Evolutionary conservation across 2,113 vertebrate species (phyloP).

Genomic region (pig (Sus scrofa)): T2T-Sscrofa CM000829.6:47850501-47851000

Average conservation of each 20-base stretch:
- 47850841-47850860: slow-evolving; percentile 48
- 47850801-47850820: slow-evolving; percentile 41
- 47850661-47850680: slow-evolving; percentile 65
- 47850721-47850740: slow-evolving; percentile 79
- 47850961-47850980: not conserved
- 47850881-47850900: slow-evolving; percentile 64
- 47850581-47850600: slow-evolving; percentile 42
- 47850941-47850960: slow-evolving; percentile 36
- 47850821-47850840: slow-evolving; percentile 30
- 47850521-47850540: not conserved
- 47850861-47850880: not conserved
- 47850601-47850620: slow-evolving; percentile 66
- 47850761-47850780: slow-evolving; percentile 9
- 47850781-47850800: slow-evolving; percentile 48
- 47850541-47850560: slow-evolving; percentile 69
- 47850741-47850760: slow-evolving; percentile 81
- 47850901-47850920: slow-evolving; percentile 38
- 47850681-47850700: slow-evolving; percentile 72
- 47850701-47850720: slow-evolving; percentile 71
- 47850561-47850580: slow-evolving; percentile 64
- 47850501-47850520: slow-evolving; percentile 45
- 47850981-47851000: not conserved
- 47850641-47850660: not conserved
- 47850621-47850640: slow-evolving; percentile 65
- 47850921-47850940: slow-evolving; percentile 27